A percentile compares a stretch with the other conserved stretches of the same genome.
Conservation (phyloP, 1,140 invertebrate genomes). For the Batillaria attramentaria region DNA sequence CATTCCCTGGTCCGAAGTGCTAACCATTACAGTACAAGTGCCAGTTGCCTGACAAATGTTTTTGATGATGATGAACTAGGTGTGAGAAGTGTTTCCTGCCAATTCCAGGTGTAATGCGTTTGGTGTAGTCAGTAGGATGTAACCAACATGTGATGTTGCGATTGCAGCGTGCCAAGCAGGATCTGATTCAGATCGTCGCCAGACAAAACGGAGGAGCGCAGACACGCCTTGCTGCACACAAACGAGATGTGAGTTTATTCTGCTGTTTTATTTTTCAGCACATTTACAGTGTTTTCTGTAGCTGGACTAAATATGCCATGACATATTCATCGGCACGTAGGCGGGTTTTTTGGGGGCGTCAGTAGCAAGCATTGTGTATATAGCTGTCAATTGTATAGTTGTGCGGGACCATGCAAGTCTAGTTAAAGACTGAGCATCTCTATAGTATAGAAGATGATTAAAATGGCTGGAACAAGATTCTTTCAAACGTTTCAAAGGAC, state of each 20-base stretch:
- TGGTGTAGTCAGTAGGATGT: neutral
- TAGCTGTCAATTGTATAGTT: too few species aligned
- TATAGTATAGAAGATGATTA: too few species aligned
- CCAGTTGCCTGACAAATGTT: neutral
- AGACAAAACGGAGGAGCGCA: constrained; percentile 54
- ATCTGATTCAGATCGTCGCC: constrained; percentile 54
- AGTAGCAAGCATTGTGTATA: too few species aligned
- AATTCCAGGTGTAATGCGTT: neutral
- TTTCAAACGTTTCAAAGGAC: too few species aligned
- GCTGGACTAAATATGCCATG: too few species aligned
- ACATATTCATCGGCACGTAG: too few species aligned
- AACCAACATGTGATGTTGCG: neutral
- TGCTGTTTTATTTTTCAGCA: neutral
- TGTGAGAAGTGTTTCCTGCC: neutral
- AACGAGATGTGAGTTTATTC: constrained; percentile 45
- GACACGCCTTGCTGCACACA: constrained; percentile 49
- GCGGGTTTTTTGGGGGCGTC: too few species aligned
- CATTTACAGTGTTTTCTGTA: too few species aligned
- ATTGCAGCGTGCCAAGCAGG: constrained; percentile 55
- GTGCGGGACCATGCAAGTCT: too few species aligned
- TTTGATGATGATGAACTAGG: neutral
- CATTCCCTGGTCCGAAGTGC: neutral
- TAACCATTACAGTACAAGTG: neutral
- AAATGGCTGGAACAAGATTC: too few species aligned
- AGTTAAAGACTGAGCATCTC: too few species aligned